Conservation (phyloP, 1,140 invertebrate genomes). For the Tachypleus tridentatus region DNA sequence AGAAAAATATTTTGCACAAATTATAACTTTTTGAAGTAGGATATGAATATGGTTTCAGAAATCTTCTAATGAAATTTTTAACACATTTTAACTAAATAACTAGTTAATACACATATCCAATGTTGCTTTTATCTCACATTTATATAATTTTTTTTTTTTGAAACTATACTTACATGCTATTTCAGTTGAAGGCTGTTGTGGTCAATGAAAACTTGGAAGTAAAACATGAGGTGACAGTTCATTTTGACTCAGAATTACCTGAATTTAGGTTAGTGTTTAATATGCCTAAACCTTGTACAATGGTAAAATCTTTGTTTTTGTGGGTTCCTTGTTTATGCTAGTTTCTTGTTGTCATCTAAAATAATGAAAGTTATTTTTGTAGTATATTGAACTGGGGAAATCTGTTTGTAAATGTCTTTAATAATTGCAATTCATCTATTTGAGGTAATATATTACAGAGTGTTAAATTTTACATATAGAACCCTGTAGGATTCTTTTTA, state of each 20-base stretch:
- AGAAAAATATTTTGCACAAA: too few species aligned
- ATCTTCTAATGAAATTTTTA: too few species aligned
- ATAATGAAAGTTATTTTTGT: neutral
- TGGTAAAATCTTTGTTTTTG: too few species aligned
- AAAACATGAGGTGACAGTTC: conserved; percentile 62
- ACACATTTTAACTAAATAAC: too few species aligned
- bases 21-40: too few species aligned
- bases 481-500: neutral
- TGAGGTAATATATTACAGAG: neutral
- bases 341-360: neutral
- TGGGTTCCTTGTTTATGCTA: neutral
- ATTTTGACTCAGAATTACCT: conserved; percentile 79
- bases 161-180: too few species aligned
- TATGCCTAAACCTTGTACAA: neutral
- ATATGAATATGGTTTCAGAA: too few species aligned
- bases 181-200: conserved; percentile 76
- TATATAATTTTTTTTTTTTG: too few species aligned
- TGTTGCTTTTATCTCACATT: too few species aligned
- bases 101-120: too few species aligned
- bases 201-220: conserved; percentile 59
- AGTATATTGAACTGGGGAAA: neutral
- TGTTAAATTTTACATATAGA: too few species aligned
- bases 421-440: neutral
- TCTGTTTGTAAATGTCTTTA: neutral
- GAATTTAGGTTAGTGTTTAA: conserved; percentile 61